These are phyloP conservation scores for Dryomyza anilis DNA, from an alignment of 2,888 invertebrate genomes.

Conservation along the genomic window DNA sequence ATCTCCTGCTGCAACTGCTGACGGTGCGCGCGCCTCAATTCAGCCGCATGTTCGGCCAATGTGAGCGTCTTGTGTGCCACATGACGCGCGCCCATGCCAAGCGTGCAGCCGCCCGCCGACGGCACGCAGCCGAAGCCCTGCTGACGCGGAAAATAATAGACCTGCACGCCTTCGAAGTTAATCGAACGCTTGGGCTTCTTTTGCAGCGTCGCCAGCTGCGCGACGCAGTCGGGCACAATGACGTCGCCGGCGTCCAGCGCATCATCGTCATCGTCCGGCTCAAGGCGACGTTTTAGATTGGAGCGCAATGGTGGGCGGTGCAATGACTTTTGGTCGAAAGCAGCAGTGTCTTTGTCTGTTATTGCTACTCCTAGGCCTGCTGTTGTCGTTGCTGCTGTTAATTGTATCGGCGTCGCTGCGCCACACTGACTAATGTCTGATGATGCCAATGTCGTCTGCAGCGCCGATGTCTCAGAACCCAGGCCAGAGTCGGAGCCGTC, in stretches of 20 bases:
- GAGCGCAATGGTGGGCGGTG: slow-evolving; percentile 64
- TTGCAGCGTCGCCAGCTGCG: slow-evolving; percentile 2
- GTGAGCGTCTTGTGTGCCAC: slow-evolving; percentile 77
- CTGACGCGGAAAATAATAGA: slow-evolving; percentile 92
- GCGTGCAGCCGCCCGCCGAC: slow-evolving; percentile 86
- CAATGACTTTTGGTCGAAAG: background rate
- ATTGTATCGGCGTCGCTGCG: slow-evolving; percentile 37
- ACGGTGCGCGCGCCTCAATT: slow-evolving; percentile 85
- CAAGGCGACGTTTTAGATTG: slow-evolving; percentile 69
- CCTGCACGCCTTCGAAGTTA: slow-evolving; percentile 89
- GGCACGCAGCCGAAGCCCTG: slow-evolving; percentile 93
- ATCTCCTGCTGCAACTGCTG: slow-evolving; percentile 72
- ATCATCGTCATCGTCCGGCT: slow-evolving; percentile 58
- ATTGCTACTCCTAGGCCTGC: slow-evolving; percentile 14
- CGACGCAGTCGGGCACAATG: slow-evolving; percentile 1
- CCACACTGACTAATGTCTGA: background rate
- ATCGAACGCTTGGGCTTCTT: slow-evolving; percentile 80
- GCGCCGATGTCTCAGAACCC: slow-evolving; percentile 70
- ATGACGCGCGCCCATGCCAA: slow-evolving; percentile 86
- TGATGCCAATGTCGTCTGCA: too few relatives aligned
- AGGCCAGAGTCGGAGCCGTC: slow-evolving; percentile 86
- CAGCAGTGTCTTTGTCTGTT: background rate
- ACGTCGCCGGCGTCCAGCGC: background rate
- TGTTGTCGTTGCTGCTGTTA: slow-evolving; percentile 22
- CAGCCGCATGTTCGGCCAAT: slow-evolving; percentile 84